Conservation (phyloP, 2,113 vertebrate species). For the Oryzias javanicus region DNA sequence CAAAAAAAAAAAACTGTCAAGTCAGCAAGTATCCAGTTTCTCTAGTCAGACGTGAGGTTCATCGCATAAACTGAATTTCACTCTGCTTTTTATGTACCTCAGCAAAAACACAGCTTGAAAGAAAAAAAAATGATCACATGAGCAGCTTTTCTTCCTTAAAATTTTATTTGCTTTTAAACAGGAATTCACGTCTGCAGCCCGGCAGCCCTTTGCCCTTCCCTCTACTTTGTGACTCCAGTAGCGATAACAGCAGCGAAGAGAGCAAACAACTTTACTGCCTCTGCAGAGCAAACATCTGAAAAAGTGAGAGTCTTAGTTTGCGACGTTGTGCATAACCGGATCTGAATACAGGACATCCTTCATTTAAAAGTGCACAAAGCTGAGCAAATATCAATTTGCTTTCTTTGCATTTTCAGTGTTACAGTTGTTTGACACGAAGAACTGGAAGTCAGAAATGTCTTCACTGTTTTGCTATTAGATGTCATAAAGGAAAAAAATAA, state of each 20-base stretch:
- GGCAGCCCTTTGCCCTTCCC: conserved; percentile 5
- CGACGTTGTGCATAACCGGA: not conserved
- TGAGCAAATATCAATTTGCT: no score
- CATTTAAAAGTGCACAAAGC: no score
- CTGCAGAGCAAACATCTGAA: conserved; percentile 45
- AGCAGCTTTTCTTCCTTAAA: conserved; percentile 1
- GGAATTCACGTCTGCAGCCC: conserved; percentile 35
- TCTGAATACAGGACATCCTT: not conserved
- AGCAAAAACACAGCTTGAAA: not conserved
- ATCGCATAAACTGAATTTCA: conserved; percentile 3
- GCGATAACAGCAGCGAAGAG: conserved; percentile 29
- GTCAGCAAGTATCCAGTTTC: conserved; percentile 3
- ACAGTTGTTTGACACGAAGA: no score
- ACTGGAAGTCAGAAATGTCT: conserved; percentile 18
- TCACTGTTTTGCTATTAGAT: conserved; percentile 15
- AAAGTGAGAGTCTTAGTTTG: conserved; percentile 20
- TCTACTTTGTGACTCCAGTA: no score
- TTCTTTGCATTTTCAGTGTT: no score
- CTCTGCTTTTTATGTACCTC: conserved; percentile 1
- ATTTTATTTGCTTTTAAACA: conserved; percentile 33
- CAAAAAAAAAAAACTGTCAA: not conserved
- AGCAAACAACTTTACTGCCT: conserved; percentile 46
- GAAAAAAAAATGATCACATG: not conserved
- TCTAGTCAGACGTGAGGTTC: not conserved
- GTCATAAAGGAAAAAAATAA: conserved; percentile 2